Evolutionary conservation across 1,140 invertebrate species (phyloP), one percentile per base, ranked within the genome.

Genomic region (Bradysia coprophila): DNA sequence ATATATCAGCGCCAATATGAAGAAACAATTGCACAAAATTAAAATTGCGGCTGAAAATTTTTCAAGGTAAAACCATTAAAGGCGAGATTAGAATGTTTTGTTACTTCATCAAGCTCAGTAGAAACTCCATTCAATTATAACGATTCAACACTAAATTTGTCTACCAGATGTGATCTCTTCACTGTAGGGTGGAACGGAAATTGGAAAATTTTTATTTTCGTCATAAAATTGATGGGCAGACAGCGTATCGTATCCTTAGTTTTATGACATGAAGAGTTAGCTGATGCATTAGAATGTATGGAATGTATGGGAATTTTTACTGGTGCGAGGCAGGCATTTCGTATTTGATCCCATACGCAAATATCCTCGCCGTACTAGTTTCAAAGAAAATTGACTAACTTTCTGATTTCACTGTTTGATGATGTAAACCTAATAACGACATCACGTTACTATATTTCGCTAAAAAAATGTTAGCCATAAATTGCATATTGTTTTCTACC

Each of bases 21-120:
- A 60, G 53, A 59, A 59, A 50, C 57, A 60, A 50, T 56, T 60
- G 48, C 55, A 57, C 24, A 60, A 60, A 57, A 60, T 60, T 16
- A 60, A 59, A 59, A 59, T 58, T 49, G 57, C 57, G 39, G 57
- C 57, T 43, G 57, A 60, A 51, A 60, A 60, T 51, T 47, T 60
- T 43, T 57, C 55, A 48, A 59, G 57, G 57, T 59, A 57, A 48
- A 21, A 10, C 10, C 3, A 43, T 4, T 31, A 20, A 38, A 28
- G 20, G n/a, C 3, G 18, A 10, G 16, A 22, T 15, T 24, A 15
- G 4, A 10, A 39, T 15, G 15, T 10, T n/a, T n/a, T 13, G 6
- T n/a, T 13, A 16, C 13, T 3, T 16, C 15, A 44, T 16, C 16
- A 44, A 6, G 21, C 18, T 23, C 21, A 18, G 13, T 16, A 41